A percentile compares a stretch with the other conserved stretches of the same genome.
phyloP scores from a whole-genome alignment of 2,888 invertebrate genomes.

The Drosophila putrida region DNA sequence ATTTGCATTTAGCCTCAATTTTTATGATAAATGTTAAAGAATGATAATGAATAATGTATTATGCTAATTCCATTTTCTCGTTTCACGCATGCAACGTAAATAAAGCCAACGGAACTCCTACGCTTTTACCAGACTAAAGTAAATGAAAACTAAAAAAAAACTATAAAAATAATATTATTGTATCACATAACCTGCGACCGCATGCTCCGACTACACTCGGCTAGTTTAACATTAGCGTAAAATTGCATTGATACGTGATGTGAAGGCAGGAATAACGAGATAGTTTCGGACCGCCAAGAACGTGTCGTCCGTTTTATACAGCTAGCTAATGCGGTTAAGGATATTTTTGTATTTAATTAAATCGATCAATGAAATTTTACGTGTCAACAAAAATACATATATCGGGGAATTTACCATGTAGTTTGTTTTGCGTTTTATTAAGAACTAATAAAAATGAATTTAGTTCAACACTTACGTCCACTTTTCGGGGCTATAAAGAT shows the following conservation, averaged over 20 bases:
- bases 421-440: constrained; percentile 36
- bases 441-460: constrained; percentile 72
- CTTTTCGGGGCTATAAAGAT: constrained; percentile 71
- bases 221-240: constrained; percentile 63
- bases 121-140: constrained; percentile 31
- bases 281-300: constrained; percentile 14
- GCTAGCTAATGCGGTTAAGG: constrained; percentile 23
- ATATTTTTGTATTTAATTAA: constrained; percentile 9
- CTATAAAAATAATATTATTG: constrained; percentile 14
- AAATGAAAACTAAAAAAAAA: constrained; percentile 6
- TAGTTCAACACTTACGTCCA: constrained; percentile 82
- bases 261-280: constrained; percentile 4
- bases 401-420: constrained; percentile 49
- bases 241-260: constrained; percentile 68
- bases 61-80: constrained; percentile 54
- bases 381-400: constrained; percentile 50
- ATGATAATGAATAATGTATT: constrained; percentile 60
- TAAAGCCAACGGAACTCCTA: constrained; percentile 64
- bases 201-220: constrained; percentile 76
- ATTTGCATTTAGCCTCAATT: background rate
- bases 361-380: constrained; percentile 72
- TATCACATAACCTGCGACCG: constrained; percentile 64
- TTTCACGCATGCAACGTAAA: constrained; percentile 69
- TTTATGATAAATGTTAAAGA: constrained; percentile 42
- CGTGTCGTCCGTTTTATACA: constrained; percentile 26